Evolutionary conservation across 2,113 vertebrate genomes (phyloP), one percentile per base, ranked within the genome.

Genomic region (Lynx canadensis): DNA sequence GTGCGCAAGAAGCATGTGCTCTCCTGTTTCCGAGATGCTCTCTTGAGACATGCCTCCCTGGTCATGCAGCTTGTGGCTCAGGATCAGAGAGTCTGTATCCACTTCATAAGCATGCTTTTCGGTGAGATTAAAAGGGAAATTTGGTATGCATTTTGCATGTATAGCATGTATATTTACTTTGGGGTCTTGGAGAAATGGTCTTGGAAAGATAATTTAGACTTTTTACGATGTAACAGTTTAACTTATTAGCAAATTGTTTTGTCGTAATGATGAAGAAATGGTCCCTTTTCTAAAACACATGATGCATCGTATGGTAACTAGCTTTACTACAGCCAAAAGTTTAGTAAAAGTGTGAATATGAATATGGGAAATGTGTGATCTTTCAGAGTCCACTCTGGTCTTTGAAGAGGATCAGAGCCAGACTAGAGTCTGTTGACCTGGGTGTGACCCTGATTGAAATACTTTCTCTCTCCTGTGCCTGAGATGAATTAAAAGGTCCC

Each of bases 1-100:
- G 99, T 99, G 85, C 99, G 99, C 69, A 99, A 99, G 99, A 99
- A 99, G 80, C 99, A 99, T 10, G 97, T 99, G 85, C 93, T 99
- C 71, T 98, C 98, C 69, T 98, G 98, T 13, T 97, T 99, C 52
- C 98, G 96, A 1, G 98, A 98, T 19, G 98, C 99, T 91, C 97
- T 99, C 73, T 97, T 98, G 82, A 98, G 97, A 96, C 99, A 98
- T 74, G 97, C 99, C 0, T 98, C 98, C 55, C 87, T 97, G 0
- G 91, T 99, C 41, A 95, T 97, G 36, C 98, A 99, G 96, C 97
- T 99, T 95, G 98, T 99, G 82, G 98, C 96, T 14, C 98, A 99
- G 41, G 99, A 99, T 21, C 98, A 98, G 94, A 98, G 98, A 94
- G 98, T 99, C 93, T 99, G 98, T 92, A 23, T 98, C 13, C 99